Evolutionary conservation across 2,888 invertebrate genomes (phyloP).

Genomic region (Lypha dubia): DNA sequence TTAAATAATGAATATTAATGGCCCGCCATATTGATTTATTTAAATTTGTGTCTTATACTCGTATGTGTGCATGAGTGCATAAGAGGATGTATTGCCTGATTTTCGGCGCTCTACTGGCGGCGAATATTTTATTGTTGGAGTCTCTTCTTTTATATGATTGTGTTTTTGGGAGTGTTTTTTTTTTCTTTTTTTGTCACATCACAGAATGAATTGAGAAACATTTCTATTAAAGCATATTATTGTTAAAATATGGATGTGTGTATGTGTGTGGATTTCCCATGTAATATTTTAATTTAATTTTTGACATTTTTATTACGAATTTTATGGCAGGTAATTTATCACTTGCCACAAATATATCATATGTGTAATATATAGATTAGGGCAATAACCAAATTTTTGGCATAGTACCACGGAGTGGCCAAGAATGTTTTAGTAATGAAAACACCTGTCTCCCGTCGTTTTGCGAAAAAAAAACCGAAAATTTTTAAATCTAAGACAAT

Average conservation of each 20-base stretch:
- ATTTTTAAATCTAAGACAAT: too few species aligned
- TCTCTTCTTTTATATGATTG: background rate
- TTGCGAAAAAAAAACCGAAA: too few species aligned
- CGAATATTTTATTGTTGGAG: background rate
- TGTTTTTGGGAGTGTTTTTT: background rate
- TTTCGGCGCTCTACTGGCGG: constrained; percentile 1
- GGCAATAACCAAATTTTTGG: too few species aligned
- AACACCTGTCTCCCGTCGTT: too few species aligned
- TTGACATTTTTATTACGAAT: background rate
- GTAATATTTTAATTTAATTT: background rate
- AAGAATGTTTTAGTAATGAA: too few species aligned
- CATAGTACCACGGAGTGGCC: too few species aligned
- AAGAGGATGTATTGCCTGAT: background rate
- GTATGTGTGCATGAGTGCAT: background rate
- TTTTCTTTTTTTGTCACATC: background rate
- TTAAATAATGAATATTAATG: constrained; percentile 28
- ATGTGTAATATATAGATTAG: too few species aligned
- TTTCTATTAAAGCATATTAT: background rate
- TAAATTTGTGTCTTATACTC: background rate
- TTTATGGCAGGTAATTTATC: background rate
- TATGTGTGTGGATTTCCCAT: background rate
- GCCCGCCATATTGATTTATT: background rate
- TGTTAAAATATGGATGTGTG: background rate
- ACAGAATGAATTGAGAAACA: background rate
- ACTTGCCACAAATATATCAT: background rate